phyloP scores from a whole-genome alignment of 1,140 invertebrate genomes.

The Brachystomella parvula region DNA sequence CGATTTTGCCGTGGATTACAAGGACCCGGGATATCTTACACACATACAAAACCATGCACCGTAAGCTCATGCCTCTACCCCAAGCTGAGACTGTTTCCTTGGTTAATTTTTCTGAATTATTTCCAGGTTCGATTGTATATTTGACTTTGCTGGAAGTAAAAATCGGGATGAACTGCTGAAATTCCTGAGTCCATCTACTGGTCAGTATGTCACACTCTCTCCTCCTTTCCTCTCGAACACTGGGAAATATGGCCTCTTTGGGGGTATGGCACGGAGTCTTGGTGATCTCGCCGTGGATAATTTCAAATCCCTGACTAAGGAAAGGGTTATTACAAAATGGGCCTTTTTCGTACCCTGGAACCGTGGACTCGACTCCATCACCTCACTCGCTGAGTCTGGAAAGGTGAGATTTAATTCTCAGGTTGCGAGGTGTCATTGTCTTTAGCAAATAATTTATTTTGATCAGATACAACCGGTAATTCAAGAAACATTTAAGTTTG shows the following conservation, averaged over 20 bases:
- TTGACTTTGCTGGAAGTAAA: conserved; percentile 73
- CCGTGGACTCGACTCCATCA: neutral
- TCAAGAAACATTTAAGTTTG: conserved; percentile 45
- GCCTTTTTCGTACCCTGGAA: conserved; percentile 26
- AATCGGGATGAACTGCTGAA: conserved; percentile 46
- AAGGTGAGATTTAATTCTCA: conserved; percentile 12
- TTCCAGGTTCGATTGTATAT: conserved; percentile 69
- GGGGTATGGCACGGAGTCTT: conserved; percentile 18
- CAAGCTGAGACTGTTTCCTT: conserved; percentile 1
- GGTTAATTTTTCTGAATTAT: conserved; percentile 14
- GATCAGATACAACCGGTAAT: conserved; percentile 45
- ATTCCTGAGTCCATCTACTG: conserved; percentile 52
- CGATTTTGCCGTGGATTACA: conserved; percentile 71
- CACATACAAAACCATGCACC: conserved; percentile 56
- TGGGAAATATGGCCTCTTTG: conserved; percentile 63
- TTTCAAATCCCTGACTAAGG: conserved; percentile 4
- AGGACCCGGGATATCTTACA: conserved; percentile 51
- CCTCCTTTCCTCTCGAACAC: conserved; percentile 71
- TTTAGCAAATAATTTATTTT: conserved; percentile 2
- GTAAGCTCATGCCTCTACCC: conserved; percentile 45
- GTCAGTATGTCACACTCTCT: conserved; percentile 73
- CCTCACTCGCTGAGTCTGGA: neutral
- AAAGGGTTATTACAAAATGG: conserved; percentile 26
- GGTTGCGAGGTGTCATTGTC: neutral
- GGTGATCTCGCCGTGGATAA: conserved; percentile 4